phyloP scores from a whole-genome alignment of 2,113 vertebrate species.

The Egretta garzetta region DNA sequence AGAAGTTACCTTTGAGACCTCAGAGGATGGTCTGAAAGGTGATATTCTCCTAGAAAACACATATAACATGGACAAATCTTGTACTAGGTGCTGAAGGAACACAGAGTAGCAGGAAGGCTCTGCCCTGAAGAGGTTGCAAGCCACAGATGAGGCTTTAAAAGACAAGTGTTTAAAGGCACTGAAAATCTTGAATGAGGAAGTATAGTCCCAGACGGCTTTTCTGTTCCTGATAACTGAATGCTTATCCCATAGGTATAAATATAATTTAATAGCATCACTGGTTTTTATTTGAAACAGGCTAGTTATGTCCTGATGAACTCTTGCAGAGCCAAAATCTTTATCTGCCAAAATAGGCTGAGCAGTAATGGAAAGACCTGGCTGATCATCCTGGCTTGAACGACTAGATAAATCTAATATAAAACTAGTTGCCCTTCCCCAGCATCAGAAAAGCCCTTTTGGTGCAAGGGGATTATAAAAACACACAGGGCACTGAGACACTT shows the following conservation, averaged over 20 bases:
- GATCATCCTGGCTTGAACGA: background rate
- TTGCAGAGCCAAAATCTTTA: background rate
- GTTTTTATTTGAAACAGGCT: background rate
- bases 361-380: background rate
- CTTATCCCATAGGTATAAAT: background rate
- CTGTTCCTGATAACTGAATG: background rate
- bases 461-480: background rate
- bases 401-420: background rate
- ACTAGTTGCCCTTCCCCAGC: background rate
- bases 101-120: background rate
- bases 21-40: background rate
- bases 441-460: background rate
- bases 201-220: background rate
- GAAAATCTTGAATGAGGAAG: background rate
- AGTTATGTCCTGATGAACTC: background rate
- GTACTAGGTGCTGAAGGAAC: background rate
- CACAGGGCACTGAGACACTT: background rate
- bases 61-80: fast-evolving
- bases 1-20: background rate
- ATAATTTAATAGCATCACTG: background rate
- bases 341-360: background rate
- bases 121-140: background rate
- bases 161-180: background rate
- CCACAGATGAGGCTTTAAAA: background rate
- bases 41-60: background rate